Base-by-base conservation (phyloP, 1,140 invertebrate genomes). In the Ostrea denselamellosa region DNA sequence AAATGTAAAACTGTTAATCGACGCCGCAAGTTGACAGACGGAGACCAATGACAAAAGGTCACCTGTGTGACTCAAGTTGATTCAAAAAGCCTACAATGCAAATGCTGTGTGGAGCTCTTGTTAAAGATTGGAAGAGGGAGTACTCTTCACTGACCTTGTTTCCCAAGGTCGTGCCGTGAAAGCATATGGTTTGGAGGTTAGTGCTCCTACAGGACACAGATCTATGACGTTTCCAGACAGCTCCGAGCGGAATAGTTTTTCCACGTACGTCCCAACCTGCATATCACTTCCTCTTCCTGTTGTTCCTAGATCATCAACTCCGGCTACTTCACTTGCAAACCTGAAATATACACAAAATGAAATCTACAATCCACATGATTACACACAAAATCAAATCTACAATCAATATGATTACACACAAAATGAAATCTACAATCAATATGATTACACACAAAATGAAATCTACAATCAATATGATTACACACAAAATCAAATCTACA, bases 221-320 rank as follows among this genome's bases (percentile, higher is more conserved):
- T 99, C 99, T 92, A 99, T 99, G 28, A 99, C 97, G 94, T 99
- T 99, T 62, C 99, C 99, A 84, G 98, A 99, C 17, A 99, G 95
- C 95, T 99, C 99, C 0, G 98, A 99, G 65, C 98, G 96, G 93
- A 99, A 98, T 95, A 99, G 97, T 95, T 99, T 99, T 93, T 99
- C 98, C 7, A 99, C 98, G 93, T 99, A 99, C 0, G 99, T 99
- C 52, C 99, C 99, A 87, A 99, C 97, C 96, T 98, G 98, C 98
- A 99, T 99, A 92, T 99, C 98, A 92, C 96, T 97, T 84, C 99
- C 98, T 93, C 99, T 96, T 2, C 98, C 98, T 82, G 98, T 99
- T 0, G 98, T 99, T 62, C 99, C 99, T 83, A 99, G 96, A 95
- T 99, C 99, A 95, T 99, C 98, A 81, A 99, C 97, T 65, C 99